Conservation (phyloP, 2,888 invertebrate species). For the Pyrrhia umbra region DNA sequence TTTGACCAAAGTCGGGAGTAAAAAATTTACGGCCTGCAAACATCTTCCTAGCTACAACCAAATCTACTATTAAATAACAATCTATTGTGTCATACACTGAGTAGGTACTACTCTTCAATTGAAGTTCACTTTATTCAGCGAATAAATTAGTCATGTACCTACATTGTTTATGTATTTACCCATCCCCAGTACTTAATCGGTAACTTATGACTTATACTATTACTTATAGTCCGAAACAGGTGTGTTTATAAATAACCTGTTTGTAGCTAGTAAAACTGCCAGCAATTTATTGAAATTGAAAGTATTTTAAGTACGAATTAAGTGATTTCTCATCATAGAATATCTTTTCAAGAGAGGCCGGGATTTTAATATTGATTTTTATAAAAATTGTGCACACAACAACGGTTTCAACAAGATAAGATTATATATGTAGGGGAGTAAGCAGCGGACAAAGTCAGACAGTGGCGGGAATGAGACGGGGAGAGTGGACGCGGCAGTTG, state of each 20-base stretch:
- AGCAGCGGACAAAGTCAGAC: conserved; percentile 63
- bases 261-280: conserved; percentile 34
- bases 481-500: conserved; percentile 78
- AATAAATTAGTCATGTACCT: background rate
- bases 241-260: conserved; percentile 27
- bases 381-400: conserved; percentile 37
- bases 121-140: background rate
- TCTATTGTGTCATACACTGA: conserved; percentile 8
- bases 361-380: conserved; percentile 30
- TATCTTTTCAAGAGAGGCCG: background rate
- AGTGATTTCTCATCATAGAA: conserved; percentile 10
- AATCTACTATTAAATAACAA: no score
- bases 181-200: conserved; percentile 5
- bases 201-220: background rate
- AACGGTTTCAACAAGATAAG: conserved; percentile 50
- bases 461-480: conserved; percentile 77
- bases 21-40: no score
- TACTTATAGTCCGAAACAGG: conserved; percentile 16
- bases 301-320: conserved; percentile 42
- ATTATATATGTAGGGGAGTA: conserved; percentile 42
- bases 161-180: background rate
- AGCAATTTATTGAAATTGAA: conserved; percentile 56
- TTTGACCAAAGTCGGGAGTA: no score
- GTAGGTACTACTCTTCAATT: background rate
- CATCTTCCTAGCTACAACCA: no score